Conservation (phyloP, 2,888 invertebrate species). For the Andrena flavipes region DNA sequence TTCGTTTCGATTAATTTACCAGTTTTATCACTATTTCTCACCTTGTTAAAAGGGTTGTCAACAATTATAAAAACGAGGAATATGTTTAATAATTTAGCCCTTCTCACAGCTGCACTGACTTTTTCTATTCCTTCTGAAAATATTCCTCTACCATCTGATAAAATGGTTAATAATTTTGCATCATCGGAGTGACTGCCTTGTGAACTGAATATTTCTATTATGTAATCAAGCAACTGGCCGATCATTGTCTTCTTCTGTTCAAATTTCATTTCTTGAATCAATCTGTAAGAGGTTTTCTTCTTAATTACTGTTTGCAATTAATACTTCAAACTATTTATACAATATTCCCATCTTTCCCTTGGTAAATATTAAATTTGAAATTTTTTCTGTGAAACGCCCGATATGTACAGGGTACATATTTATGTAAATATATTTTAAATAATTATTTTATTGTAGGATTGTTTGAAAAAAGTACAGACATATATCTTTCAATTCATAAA, state of each 20-base stretch:
- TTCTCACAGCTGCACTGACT: constrained; percentile 92
- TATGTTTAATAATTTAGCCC: constrained; percentile 92
- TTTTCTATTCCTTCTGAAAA: constrained; percentile 93
- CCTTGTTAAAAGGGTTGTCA: constrained; percentile 96
- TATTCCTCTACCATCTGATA: constrained; percentile 98
- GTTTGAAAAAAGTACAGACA: too few species aligned
- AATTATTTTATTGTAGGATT: too few species aligned
- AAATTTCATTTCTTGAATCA: constrained; percentile 93
- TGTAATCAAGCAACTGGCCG: constrained; percentile 92
- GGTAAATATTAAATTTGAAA: background rate
- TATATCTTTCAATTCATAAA: too few species aligned
- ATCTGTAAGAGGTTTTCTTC: constrained; percentile 79
- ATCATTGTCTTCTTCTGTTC: constrained; percentile 95
- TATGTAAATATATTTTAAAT: background rate
- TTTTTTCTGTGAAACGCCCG: background rate
- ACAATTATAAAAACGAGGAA: constrained; percentile 98
- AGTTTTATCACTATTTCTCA: constrained; percentile 79
- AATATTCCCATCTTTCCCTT: background rate
- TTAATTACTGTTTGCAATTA: background rate
- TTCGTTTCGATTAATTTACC: background rate
- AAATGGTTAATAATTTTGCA: constrained; percentile 94
- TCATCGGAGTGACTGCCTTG: constrained; percentile 87
- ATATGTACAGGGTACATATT: background rate
- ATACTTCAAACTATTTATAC: background rate
- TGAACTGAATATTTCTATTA: constrained; percentile 89